Evolutionary conservation across 1,140 invertebrate genomes (phyloP).

Genomic region (Lineus longissimus): DNA sequence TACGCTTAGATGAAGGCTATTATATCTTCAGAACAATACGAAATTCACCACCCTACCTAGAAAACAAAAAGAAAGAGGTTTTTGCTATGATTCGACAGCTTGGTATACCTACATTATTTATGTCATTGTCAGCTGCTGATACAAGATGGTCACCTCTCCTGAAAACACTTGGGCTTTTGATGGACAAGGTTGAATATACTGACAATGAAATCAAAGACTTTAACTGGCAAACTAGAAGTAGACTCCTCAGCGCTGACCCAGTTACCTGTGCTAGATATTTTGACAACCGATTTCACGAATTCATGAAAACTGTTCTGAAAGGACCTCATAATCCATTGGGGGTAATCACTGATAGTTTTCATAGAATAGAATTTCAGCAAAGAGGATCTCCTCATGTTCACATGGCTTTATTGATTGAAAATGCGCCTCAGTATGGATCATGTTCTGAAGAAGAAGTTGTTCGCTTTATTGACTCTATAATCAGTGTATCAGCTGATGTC

Average conservation of each 20-base stretch:
- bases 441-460: no score
- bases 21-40: conserved; percentile 21
- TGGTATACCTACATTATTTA: conserved; percentile 10
- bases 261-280: neutral
- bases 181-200: neutral
- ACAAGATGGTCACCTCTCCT: neutral
- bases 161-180: neutral
- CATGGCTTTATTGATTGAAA: neutral
- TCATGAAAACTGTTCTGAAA: no score
- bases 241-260: neutral
- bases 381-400: neutral
- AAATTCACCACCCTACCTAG: conserved; percentile 24
- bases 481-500: no score
- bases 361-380: neutral
- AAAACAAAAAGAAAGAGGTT: conserved; percentile 20
- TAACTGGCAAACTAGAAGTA: neutral
- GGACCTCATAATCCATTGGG: neutral
- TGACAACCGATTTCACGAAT: neutral
- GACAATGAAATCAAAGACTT: neutral
- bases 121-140: no score
- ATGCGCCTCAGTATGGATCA: no score
- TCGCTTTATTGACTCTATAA: no score
- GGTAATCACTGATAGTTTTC: neutral
- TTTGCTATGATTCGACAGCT: conserved; percentile 28
- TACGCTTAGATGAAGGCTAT: conserved; percentile 25